These are phyloP conservation scores for Falco berigora DNA, from an alignment of 2,797 vertebrate species.

Conservation along the genomic window DNA sequence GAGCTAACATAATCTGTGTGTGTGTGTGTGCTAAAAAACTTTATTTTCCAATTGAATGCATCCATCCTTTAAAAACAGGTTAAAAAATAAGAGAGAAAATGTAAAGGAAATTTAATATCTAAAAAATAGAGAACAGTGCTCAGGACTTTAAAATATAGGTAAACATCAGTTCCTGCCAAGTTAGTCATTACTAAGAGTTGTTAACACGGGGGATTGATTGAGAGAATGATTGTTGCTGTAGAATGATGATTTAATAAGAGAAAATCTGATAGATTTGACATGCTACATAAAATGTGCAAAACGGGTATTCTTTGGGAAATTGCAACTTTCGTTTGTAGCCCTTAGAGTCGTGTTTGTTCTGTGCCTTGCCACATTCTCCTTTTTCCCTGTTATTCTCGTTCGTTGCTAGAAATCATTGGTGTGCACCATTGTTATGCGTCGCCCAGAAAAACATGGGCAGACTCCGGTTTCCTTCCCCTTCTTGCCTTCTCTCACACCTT, in stretches of 20 bases:
- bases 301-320: conserved; percentile 53
- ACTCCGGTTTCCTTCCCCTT: background rate
- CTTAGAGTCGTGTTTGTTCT: conserved; percentile 30
- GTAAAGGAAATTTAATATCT: conserved; percentile 35
- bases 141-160: conserved; percentile 56
- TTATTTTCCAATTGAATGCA: conserved; percentile 39
- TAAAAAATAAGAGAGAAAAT: conserved; percentile 25
- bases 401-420: background rate
- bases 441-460: background rate
- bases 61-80: conserved; percentile 16
- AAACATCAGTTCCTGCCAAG: conserved; percentile 61
- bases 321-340: conserved; percentile 31
- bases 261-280: conserved; percentile 65
- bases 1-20: background rate
- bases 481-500: background rate
- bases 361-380: background rate
- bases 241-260: conserved; percentile 65
- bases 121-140: conserved; percentile 35
- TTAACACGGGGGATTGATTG: conserved; percentile 50
- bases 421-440: background rate
- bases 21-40: conserved; percentile 2
- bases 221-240: conserved; percentile 56
- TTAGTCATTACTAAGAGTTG: conserved; percentile 59
- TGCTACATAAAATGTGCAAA: conserved; percentile 60
- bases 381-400: background rate